These are phyloP conservation scores for Laticauda laticaudata DNA, from an alignment of 2,113 vertebrate species.

Conservation along the genomic window DNA sequence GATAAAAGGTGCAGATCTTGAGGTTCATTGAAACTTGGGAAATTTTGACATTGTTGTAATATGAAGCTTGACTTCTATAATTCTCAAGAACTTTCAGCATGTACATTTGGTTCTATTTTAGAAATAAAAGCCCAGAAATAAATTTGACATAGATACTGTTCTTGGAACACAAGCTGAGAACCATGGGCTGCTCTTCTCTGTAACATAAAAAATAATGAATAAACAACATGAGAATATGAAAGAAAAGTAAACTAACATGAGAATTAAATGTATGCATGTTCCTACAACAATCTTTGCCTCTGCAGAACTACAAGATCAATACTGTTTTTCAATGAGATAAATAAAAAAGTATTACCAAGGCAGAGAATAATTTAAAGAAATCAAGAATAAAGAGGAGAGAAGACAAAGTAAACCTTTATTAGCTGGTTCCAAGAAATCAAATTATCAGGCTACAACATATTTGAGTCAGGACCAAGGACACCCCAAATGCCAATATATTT, in stretches of 20 bases:
- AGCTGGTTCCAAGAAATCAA: not conserved
- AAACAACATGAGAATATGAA: not conserved
- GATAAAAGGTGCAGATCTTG: slow-evolving; percentile 23
- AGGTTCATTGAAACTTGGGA: not conserved
- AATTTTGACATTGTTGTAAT: not conserved
- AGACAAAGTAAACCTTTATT: not conserved
- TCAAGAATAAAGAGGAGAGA: not conserved
- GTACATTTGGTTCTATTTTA: not conserved
- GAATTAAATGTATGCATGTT: not conserved
- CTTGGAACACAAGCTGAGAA: not conserved
- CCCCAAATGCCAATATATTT: not conserved
- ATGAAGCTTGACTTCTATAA: not conserved
- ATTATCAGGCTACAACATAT: not conserved
- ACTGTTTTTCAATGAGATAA: not conserved
- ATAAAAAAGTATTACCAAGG: not conserved
- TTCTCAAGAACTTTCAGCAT: not conserved
- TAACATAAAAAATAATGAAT: not conserved
- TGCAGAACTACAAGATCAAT: not conserved
- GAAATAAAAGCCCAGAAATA: not conserved
- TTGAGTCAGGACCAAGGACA: not conserved
- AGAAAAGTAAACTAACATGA: not conserved
- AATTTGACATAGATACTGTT: not conserved
- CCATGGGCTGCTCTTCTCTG: not conserved
- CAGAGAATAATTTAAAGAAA: not conserved
- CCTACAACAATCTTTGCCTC: not conserved